Evolutionary conservation across 1,140 invertebrate genomes (phyloP), one percentile per base, ranked within the genome.

Genomic region (Tenebrio molitor): DNA sequence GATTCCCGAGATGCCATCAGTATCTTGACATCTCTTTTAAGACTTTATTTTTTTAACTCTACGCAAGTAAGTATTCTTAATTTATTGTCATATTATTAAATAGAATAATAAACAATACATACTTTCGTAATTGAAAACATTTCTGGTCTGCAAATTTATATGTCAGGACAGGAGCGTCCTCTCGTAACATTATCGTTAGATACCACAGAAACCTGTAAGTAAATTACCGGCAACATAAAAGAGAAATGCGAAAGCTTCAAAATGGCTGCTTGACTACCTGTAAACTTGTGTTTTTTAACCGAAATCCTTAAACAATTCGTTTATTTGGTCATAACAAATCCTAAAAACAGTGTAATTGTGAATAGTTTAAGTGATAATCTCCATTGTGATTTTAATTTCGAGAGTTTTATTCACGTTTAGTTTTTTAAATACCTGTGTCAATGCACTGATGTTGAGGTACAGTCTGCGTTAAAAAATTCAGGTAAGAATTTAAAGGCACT

Each of bases 371-470:
- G 21, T n/a, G 33, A 34, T 15, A 12, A 53, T 14, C 12, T 15
- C 8, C 3, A 33, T 8, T 73, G 63, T 33, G 36, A 64, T 62
- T 69, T 73, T 42, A 23, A 8, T 44, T 34, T 14, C 42, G 23
- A 15, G 5, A n/a, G 25, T 74, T 74, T 74, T 66, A 65, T 65
- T 69, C 67, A 74, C 41, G 50, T 58, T 63, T 25, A 10, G 46
- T 58, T 65, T 64, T 33, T 68, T 63, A 15, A 25, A 69, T 53
- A 65, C 42, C 53, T 71, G 74, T 75, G 74, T 76, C 71, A 76
- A 67, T 76, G 74, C 42, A 76, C 74, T 73, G 36, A 34, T 73
- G 74, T 73, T 71, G 70, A 76, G 66, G 74, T 76, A 72, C 67
- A 71, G 58, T 71, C 46, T 21, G 69, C 21, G 62, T 50, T 71